Evolutionary conservation across 1,140 invertebrate species (phyloP).

Genomic region (Eubasilissa regina): DNA sequence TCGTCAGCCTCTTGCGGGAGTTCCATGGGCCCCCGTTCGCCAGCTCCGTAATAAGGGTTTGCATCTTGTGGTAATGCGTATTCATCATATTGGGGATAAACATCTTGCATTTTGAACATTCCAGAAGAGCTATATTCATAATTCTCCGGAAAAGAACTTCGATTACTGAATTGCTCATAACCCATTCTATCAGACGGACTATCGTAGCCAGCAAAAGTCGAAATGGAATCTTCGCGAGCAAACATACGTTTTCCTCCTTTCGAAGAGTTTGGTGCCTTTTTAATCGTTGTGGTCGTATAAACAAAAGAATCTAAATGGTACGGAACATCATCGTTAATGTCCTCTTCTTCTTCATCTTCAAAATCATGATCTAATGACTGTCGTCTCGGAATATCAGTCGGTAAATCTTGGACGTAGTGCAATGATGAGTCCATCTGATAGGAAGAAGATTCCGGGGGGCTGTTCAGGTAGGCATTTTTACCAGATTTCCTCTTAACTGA

Average conservation of each 20-base stretch:
- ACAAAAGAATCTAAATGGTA: conserved; percentile 68
- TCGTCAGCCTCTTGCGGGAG: conserved; percentile 37
- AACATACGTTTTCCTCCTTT: conserved; percentile 68
- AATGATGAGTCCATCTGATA: conserved; percentile 50
- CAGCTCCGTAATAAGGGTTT: conserved; percentile 46
- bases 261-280: conserved; percentile 68
- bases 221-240: conserved; percentile 67
- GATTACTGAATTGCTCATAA: conserved; percentile 65
- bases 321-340: conserved; percentile 62
- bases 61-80: conserved; percentile 57
- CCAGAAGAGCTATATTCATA: conserved; percentile 65
- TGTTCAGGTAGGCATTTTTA: conserved; percentile 49
- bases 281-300: conserved; percentile 70
- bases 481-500: conserved; percentile 47
- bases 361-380: conserved; percentile 52
- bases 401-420: conserved; percentile 56
- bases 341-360: conserved; percentile 62
- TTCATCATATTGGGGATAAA: conserved; percentile 70
- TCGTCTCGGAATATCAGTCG: conserved; percentile 63
- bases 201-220: conserved; percentile 68
- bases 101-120: conserved; percentile 71
- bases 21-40: conserved; percentile 2
- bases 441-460: conserved; percentile 41
- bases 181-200: conserved; percentile 67
- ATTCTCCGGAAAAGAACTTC: conserved; percentile 68